Evolutionary conservation across 2,797 vertebrate genomes (phyloP).

Genomic region (Crenichthys baileyi): DNA sequence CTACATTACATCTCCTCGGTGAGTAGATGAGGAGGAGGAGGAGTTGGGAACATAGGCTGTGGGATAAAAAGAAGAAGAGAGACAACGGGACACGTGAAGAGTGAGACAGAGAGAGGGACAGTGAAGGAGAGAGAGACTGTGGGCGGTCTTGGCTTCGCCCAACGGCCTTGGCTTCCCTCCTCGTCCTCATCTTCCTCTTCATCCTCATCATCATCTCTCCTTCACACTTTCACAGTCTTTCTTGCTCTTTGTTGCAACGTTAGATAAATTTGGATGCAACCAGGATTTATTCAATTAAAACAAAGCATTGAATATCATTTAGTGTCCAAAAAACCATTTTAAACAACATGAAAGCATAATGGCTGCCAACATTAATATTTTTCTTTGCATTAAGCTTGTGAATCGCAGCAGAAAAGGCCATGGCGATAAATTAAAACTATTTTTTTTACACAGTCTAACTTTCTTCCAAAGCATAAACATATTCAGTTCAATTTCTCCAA

Average conservation of each 20-base stretch:
- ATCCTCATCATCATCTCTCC: conserved; percentile 48
- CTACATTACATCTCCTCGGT: conserved; percentile 53
- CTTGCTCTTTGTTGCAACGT: conserved; percentile 25
- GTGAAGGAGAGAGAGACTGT: conserved; percentile 60
- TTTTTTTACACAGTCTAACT: neutral
- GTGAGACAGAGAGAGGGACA: conserved; percentile 14
- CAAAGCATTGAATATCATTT: neutral
- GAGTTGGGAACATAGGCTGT: conserved; percentile 21
- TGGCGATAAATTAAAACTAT: neutral
- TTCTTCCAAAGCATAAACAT: neutral
- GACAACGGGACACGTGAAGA: conserved; percentile 13
- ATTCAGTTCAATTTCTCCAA: neutral
- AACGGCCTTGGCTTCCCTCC: conserved; percentile 70
- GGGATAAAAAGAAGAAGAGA: conserved; percentile 14
- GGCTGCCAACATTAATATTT: neutral
- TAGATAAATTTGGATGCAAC: conserved; percentile 8
- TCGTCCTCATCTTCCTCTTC: conserved; percentile 56
- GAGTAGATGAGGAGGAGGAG: conserved; percentile 41
- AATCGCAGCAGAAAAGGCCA: neutral
- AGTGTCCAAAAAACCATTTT: neutral
- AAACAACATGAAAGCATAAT: no score
- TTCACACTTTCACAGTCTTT: conserved; percentile 46
- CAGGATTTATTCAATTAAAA: conserved; percentile 14
- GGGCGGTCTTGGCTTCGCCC: conserved; percentile 74
- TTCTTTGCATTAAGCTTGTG: neutral